Base-by-base conservation (phyloP, 1,140 invertebrate genomes). In the Parasteatoda tepidariorum region DNA sequence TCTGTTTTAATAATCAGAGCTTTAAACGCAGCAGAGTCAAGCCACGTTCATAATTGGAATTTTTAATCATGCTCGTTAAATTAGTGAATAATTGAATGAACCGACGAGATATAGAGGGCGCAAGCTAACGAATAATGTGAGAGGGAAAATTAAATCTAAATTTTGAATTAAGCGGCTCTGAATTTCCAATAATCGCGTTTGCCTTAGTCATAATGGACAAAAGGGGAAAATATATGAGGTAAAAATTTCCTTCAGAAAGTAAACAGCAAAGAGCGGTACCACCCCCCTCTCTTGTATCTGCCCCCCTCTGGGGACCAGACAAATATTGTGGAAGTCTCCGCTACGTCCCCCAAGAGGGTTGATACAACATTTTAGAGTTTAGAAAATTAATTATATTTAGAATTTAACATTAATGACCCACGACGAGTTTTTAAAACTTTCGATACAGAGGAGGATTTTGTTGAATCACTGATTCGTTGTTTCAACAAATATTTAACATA, bases 81-180 rank as follows among this genome's bases (percentile, higher is more conserved):
- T 74, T 73, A 83, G 68, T 83, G 81, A 83, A 83, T 83, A 83
- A 83, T 83, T 83, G 81, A 83, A 74, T 83, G 81, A 83, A 38
- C 24, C 66, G 55, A 67, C 70, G 78, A 82, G 78, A 70, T 71
- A 82, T 82, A 82, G 78, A 82, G 67, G 67, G 66, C 41, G 48
- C 66, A 76, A 57, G 73, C 73, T 76, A 76, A 76, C 76, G 76
- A 79, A 82, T 82, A 82, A 82, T 48, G 78, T 82, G 78, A 82
- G 78, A 82, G 78, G 78, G 78, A 82, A 83, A 83, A 83, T 83
- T 83, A 83, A 83, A 83, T 83, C 81, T 83, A 83, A 83, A 83
- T 83, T 83, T 83, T 83, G 81, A 83, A 83, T 83, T 83, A 83
- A 74, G 81, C 81, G 81, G 62, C 81, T 57, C 81, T 83, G 81